phyloP scores from a whole-genome alignment of 2,113 vertebrate genomes.

The Saccopteryx leptura region DNA sequence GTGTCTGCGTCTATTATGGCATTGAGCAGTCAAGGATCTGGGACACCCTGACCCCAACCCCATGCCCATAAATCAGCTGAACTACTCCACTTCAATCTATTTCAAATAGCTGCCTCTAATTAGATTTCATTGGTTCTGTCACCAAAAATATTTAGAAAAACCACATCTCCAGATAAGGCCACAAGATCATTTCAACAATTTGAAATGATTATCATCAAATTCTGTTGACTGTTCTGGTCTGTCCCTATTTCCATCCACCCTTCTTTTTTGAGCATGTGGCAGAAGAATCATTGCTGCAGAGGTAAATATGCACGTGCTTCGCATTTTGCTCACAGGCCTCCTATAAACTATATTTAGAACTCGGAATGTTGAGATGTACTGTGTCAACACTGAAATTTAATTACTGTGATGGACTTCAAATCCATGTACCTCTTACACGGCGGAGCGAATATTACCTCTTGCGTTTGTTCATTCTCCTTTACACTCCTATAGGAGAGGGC shows the following conservation, averaged over 20 bases:
- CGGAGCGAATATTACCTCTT: conserved; percentile 47
- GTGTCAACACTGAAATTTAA: conserved; percentile 75
- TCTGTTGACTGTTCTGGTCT: conserved; percentile 24
- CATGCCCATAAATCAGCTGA: not conserved
- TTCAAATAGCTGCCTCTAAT: conserved; percentile 57
- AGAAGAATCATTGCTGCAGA: not conserved
- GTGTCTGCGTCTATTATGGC: not conserved
- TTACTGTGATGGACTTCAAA: conserved; percentile 70
- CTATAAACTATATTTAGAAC: conserved; percentile 72
- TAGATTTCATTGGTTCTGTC: conserved; percentile 29
- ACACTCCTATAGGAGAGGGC: not conserved
- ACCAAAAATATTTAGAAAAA: conserved; percentile 32
- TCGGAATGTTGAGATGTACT: conserved; percentile 57
- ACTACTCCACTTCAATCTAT: not conserved
- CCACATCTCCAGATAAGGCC: not conserved
- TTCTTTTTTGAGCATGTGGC: conserved; percentile 60
- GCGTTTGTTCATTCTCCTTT: conserved; percentile 64
- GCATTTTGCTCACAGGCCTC: conserved; percentile 45
- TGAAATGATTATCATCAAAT: conserved; percentile 2
- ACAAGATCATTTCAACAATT: not conserved
- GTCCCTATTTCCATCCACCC: conserved; percentile 15
- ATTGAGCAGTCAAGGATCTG: not conserved
- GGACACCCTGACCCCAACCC: not conserved
- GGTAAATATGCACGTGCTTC: conserved; percentile 62
- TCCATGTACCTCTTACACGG: not conserved